Conservation (phyloP, 2,797 vertebrate genomes). For the Lagorchestes hirsutus region DNA sequence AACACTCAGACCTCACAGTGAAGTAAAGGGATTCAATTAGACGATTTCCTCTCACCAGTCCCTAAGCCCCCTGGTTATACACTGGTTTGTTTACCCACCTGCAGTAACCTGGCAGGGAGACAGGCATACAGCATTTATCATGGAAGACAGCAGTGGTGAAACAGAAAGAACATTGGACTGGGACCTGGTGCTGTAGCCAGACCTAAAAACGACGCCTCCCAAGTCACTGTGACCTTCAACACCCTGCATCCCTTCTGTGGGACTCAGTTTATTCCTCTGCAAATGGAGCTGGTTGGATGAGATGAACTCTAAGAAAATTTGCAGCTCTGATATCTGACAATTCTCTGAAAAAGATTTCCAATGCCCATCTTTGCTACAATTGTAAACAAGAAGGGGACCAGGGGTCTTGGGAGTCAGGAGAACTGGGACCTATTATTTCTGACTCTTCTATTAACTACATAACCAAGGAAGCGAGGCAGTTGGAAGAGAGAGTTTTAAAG, state of each 20-base stretch:
- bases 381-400: not conserved
- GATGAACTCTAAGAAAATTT: not conserved
- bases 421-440: not conserved
- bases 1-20: not conserved
- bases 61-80: conserved; percentile 4
- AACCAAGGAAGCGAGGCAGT: not conserved
- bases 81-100: conserved; percentile 3
- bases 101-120: not conserved
- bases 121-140: not conserved
- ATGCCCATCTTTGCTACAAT: not conserved
- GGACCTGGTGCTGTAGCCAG: not conserved
- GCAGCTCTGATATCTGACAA: not conserved
- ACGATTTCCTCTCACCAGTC: not conserved
- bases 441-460: not conserved
- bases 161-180: not conserved
- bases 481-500: not conserved
- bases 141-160: not conserved
- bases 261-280: not conserved
- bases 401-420: not conserved
- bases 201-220: not conserved
- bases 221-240: not conserved
- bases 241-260: not conserved
- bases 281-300: not conserved
- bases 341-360: not conserved
- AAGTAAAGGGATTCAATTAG: conserved; percentile 8